Base-by-base conservation (phyloP, 2,888 invertebrate species). In the Dolomedes plantarius region DNA sequence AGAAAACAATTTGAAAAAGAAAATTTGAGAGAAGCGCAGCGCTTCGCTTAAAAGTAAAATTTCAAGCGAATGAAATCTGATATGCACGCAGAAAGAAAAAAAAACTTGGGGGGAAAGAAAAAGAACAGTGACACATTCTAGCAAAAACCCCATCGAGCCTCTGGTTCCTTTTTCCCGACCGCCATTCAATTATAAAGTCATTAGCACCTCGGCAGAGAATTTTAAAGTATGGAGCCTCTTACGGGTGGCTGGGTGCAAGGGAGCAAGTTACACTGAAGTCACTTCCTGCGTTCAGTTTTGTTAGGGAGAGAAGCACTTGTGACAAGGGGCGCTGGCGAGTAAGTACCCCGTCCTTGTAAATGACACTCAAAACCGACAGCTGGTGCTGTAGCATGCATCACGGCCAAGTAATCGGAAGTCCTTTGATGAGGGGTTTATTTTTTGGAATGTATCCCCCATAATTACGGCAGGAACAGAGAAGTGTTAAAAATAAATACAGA, bases 121-220 rank as follows among this genome's bases (percentile, higher is more conserved):
- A n/a, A n/a, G n/a, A n/a, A n/a, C n/a, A n/a, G n/a, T n/a, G n/a
- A n/a, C 11, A 16, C 46, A 46, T 46, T 16, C 16, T 46, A 16
- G 46, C 46, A 46, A 46, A 36, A 46, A 46, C 46, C 2, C 11
- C 46, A 46, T 16, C 7, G 19, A n/a, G 32, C 3, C n/a, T 27
- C n/a, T 56, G 62, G 62, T 41, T 19, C 81, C 32, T 83, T 65
- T 62, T 27, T 29, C 64, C 46, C 16, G 16, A 27, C n/a, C 76
- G 50, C 13, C 56, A 71, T 77, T 85, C 83, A 85, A 85, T 85
- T 85, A 85, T 85, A 85, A 85, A 85, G 67, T 77, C 83, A 85
- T 85, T 85, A 85, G 72, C 65, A 28, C 32, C 39, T 68, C 67
- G n/a, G 39, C 65, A 19, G 16, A 13, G 19, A 69, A 36, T 69